Evolutionary conservation across 2,113 vertebrate species (phyloP), one percentile per base, ranked within the genome.

Genomic region (Amblyopsis rosae): DNA sequence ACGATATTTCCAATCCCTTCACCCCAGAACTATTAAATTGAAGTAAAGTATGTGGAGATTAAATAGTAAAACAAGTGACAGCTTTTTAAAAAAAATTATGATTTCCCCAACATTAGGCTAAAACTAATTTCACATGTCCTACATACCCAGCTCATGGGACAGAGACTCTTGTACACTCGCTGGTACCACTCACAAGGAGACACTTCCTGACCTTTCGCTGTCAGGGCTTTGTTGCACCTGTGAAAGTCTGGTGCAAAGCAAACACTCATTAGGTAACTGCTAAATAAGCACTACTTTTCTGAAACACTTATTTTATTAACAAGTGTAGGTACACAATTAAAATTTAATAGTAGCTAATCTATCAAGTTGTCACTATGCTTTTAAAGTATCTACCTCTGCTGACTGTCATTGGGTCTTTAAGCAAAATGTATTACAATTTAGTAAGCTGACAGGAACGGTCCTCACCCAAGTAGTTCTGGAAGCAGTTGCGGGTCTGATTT

Each of bases 401-500:
- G 3, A 54, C 51, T 54, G 51, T 17, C 12, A 54, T 6, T n/a
- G 51, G 49, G 49, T 12, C 11, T 11, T 2, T 12, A 50, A 50
- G 49, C 49, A 9, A 50, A 12, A 11, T 50, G 26, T 69, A 12
- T 32, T 12, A 35, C 6, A 49, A 10, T 2, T 47, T 32, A 17
- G 13, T 26, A 3, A 9, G 45, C 26, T 41, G 35, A 41, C 35
- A 41, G 35, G 35, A 41, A 41, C 6, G 35, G 35, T 7, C 59
- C 82, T 89, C 69, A 95, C 94, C 94, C 66, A 94, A 60, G 62
- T 94, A 95, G 78, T 95, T 95, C 85, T 94, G 93, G 77, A 72
- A 95, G 75, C 94, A 95, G 91, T 95, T 94, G 67, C 91, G 86
- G 56, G 93, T 93, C 88, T 95, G 94, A 83, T 95, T 95, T 19